These are phyloP conservation scores for Suillia variegata DNA, from an alignment of 2,888 invertebrate genomes.

Conservation along the genomic window DNA sequence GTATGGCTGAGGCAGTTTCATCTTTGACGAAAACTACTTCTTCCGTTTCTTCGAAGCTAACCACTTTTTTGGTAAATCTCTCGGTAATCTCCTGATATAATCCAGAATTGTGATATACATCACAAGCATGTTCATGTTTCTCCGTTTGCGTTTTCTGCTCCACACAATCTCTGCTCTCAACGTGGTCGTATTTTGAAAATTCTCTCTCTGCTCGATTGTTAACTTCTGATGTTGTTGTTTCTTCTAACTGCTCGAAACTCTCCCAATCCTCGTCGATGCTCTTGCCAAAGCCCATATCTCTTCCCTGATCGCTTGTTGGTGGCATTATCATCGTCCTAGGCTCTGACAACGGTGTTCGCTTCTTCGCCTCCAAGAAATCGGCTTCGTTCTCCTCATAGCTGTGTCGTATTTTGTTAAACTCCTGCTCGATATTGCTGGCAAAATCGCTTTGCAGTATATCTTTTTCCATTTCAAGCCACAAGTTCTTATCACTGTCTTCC, in stretches of 20 bases:
- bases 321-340: too few species aligned
- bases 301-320: slow-evolving; percentile 10
- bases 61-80: not conserved
- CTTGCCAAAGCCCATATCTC: slow-evolving; percentile 44
- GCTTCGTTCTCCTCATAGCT: slow-evolving; percentile 47
- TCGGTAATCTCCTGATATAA: not conserved
- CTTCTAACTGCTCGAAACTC: slow-evolving; percentile 41
- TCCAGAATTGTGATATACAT: too few species aligned
- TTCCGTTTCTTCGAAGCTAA: not conserved
- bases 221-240: too few species aligned
- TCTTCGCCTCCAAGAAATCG: slow-evolving; percentile 39
- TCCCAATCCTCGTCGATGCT: slow-evolving; percentile 51
- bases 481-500: slow-evolving; percentile 10
- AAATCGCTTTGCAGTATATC: slow-evolving; percentile 27
- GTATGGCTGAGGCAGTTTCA: not conserved
- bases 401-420: slow-evolving; percentile 44
- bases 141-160: not conserved
- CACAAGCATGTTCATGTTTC: not conserved
- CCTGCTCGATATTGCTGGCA: slow-evolving; percentile 32
- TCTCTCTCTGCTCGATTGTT: not conserved
- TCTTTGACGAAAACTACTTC: not conserved
- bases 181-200: too few species aligned
- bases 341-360: slow-evolving; percentile 21
- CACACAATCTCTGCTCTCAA: too few species aligned
- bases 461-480: slow-evolving; percentile 35